These are phyloP conservation scores for Cryptoprocta ferox DNA, from an alignment of 2,797 vertebrate species.

Conservation along the genomic window DNA sequence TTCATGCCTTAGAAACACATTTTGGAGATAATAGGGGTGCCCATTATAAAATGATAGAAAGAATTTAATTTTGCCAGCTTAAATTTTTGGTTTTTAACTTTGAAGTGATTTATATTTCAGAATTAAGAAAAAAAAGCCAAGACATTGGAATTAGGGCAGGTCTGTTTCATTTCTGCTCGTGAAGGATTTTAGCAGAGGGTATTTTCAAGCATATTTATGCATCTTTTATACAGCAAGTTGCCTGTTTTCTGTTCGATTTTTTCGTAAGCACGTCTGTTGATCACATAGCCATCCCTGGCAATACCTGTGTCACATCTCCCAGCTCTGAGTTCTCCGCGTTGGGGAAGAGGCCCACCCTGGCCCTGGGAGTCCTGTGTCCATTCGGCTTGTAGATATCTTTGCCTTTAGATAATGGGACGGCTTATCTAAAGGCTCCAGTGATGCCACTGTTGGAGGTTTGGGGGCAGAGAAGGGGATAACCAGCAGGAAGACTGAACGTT, in stretches of 20 bases:
- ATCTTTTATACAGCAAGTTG: not conserved
- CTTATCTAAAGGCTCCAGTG: not conserved
- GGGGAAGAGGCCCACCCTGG: not conserved
- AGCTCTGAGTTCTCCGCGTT: not conserved
- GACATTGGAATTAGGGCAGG: not conserved
- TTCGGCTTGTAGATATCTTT: not conserved
- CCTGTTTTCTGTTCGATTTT: not conserved
- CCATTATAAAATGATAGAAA: constrained; percentile 52
- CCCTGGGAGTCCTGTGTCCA: not conserved
- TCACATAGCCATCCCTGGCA: not conserved
- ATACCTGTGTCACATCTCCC: not conserved
- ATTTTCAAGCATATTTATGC: not conserved
- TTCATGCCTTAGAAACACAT: constrained; percentile 2
- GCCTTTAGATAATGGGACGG: not conserved
- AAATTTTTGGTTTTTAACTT: constrained; percentile 31
- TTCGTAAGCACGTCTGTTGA: not conserved
- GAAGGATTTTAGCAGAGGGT: not conserved
- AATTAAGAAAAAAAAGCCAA: not conserved
- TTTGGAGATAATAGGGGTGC: not conserved
- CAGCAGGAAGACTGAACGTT: not conserved
- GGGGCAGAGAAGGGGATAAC: not conserved
- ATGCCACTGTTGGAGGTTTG: not conserved
- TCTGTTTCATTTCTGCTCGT: not conserved
- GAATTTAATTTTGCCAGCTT: constrained; percentile 36
- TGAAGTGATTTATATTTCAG: constrained; percentile 16